A percentile compares a stretch with the other conserved stretches of the same genome.
Evolutionary conservation across 2,797 vertebrate species (phyloP).

Genomic region (Hozukius guyotensis): DNA sequence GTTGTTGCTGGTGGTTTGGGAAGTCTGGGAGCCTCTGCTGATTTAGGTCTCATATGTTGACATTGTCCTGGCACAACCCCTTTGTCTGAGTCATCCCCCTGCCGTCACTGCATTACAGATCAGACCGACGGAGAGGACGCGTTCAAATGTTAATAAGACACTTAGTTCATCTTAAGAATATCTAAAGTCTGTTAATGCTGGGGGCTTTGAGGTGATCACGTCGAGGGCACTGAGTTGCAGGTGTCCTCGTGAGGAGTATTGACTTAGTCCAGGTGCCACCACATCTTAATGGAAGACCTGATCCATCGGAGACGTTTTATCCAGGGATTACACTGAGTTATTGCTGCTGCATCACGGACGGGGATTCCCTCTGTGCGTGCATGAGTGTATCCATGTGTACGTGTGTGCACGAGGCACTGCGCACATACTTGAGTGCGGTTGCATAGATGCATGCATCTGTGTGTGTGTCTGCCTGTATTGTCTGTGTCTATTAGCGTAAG

Average conservation of each 20-base stretch:
- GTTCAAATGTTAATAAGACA: neutral
- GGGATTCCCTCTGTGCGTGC: slow-evolving; percentile 68
- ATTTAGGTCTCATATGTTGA: slow-evolving; percentile 75
- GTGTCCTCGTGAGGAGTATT: slow-evolving; percentile 32
- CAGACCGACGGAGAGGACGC: slow-evolving; percentile 1
- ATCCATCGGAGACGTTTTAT: slow-evolving; percentile 55
- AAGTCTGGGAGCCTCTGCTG: slow-evolving; percentile 77
- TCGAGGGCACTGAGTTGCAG: neutral
- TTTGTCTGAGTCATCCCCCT: slow-evolving; percentile 63
- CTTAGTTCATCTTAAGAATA: neutral
- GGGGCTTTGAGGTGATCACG: neutral
- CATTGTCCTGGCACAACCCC: slow-evolving; percentile 65
- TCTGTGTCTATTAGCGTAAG: slow-evolving; percentile 34
- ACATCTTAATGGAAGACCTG: slow-evolving; percentile 34
- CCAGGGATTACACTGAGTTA: slow-evolving; percentile 59
- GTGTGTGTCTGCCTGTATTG: slow-evolving; percentile 5
- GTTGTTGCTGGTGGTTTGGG: slow-evolving; percentile 80
- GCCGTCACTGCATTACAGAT: slow-evolving; percentile 20
- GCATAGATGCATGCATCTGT: slow-evolving; percentile 17
- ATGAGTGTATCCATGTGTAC: neutral
- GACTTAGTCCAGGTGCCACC: slow-evolving; percentile 45
- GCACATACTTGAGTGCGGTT: slow-evolving; percentile 28
- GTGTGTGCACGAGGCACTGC: neutral
- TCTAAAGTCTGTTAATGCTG: neutral
- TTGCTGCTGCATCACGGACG: slow-evolving; percentile 49